Evolutionary conservation across 2,113 vertebrate genomes (phyloP).

Genomic region (Peromyscus californicus): DNA sequence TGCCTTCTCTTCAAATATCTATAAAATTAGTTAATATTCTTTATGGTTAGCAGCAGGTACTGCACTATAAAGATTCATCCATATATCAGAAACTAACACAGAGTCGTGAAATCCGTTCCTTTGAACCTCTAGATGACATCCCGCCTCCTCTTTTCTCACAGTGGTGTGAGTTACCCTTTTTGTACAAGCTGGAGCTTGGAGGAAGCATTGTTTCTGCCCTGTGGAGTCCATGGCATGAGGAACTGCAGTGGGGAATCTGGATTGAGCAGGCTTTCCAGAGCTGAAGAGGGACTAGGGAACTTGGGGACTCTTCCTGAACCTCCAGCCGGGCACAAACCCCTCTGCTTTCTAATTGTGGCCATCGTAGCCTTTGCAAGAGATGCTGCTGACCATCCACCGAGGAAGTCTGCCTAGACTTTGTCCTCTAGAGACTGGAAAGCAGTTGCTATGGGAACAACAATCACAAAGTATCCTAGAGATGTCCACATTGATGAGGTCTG

Average conservation of each 20-base stretch:
- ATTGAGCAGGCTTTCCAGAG: background rate
- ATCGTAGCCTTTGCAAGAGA: background rate
- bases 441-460: background rate
- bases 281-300: background rate
- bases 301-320: background rate
- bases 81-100: background rate
- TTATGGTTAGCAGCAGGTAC: conserved; percentile 24
- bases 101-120: conserved; percentile 36
- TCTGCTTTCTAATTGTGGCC: background rate
- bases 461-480: background rate
- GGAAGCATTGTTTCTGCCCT: background rate
- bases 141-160: background rate
- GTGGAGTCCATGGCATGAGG: background rate
- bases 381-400: rapidly evolving
- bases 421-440: background rate
- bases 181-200: background rate
- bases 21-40: conserved; percentile 51
- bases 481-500: background rate
- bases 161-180: background rate
- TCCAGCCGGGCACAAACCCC: background rate
- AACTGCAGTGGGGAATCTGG: background rate
- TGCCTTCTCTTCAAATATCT: conserved; percentile 33
- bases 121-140: background rate
- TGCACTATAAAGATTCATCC: conserved; percentile 23
- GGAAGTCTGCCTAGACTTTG: background rate